Base-by-base conservation (phyloP, 2,888 invertebrate species). In the Criorhina ranunculi region DNA sequence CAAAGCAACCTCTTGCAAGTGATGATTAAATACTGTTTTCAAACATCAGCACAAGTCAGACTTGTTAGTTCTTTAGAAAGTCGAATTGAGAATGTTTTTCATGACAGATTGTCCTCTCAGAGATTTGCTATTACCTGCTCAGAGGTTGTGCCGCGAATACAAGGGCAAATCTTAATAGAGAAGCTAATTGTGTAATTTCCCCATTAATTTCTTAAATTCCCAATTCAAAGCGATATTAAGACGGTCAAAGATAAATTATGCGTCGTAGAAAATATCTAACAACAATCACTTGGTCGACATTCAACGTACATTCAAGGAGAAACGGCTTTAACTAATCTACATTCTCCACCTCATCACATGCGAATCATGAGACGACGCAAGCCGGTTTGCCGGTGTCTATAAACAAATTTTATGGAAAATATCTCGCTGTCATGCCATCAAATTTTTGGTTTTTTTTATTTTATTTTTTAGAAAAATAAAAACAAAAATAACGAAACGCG, bases 231-330 rank as follows among this genome's bases (percentile, higher is more conserved):
- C 24, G 4, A 24, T 24, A 24, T 24, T 4, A 4, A 24, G 24
- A 24, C 24, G 24, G 8, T 49, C 9, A 19, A 11, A 3, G 11
- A 19, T 19, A 17, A 3, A 44, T 17, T 15, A 6, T 1, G 7
- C 6, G 35, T 1, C 9, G 9, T 9, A 9, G 8, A 2, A 11
- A 35, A 35, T 11, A 35, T 9, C 35, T 35, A 7, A 35, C 8
- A 44, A 6, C 44, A 44, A 51, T n/a, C 9, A 33, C 12, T 12
- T 11, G 8, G 53, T 31, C 53, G 53, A 53, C 53, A 53, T 53
- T 53, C 12, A 53, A 53, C 12, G 4, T 24, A 31, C 8, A 29
- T 8, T 31, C 53, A 53, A 53, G 53, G 53, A 12, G 53, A 33
- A 31, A 53, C n/a, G 15, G 29, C 29, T 53, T 6, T 53, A 53